Evolutionary conservation across 2,113 vertebrate species (phyloP), one percentile per base, ranked within the genome.

Genomic region (Phoenicopterus ruber): DNA sequence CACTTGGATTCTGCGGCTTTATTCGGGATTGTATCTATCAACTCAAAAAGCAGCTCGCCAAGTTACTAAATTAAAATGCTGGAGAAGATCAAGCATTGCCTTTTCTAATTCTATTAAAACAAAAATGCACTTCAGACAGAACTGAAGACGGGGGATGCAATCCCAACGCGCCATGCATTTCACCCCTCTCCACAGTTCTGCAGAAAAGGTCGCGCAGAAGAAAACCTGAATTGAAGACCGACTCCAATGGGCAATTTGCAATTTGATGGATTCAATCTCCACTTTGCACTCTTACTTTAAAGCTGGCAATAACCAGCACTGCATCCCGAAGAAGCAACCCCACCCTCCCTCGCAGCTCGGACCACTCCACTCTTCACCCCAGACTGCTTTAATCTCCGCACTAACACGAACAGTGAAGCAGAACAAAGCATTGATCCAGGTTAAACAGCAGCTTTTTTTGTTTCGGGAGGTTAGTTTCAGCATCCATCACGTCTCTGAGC

Each of bases 81-180:
- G 19, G 36, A 69, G 73, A 82, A 86, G 70, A 91, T 62, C 49
- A 73, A 57, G 54, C 38, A 49, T 26, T 65, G 49, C 36, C 47
- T 92, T 86, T 79, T 59, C 58, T 54, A 63, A 46, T 29, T 65
- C 66, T 7, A 81, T 4, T 49, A 55, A 82, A 91, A 54, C 21
- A 63, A 74, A 88, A 84, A 59, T 1, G 4, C 52, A 44, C 69
- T 81, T 78, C 88, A 89, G 47, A 28, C 34, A 66, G 49, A 80
- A 46, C 9, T 67, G 65, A 47, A 69, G 58, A 50, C 7, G 32
- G 17, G 12, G 18, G 6, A 3, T 10, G 12, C 46, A 72, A 36
- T 28, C 65, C 65, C 67, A 73, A 15, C 3, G 4, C 2, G 0
- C 5, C 17, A 10, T 4, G 28, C 19, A n/a, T 61, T 80, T 70